Evolutionary conservation across 1,140 invertebrate species (phyloP), one percentile per base, ranked within the genome.

Genomic region (Luehdorfia chinensis): DNA sequence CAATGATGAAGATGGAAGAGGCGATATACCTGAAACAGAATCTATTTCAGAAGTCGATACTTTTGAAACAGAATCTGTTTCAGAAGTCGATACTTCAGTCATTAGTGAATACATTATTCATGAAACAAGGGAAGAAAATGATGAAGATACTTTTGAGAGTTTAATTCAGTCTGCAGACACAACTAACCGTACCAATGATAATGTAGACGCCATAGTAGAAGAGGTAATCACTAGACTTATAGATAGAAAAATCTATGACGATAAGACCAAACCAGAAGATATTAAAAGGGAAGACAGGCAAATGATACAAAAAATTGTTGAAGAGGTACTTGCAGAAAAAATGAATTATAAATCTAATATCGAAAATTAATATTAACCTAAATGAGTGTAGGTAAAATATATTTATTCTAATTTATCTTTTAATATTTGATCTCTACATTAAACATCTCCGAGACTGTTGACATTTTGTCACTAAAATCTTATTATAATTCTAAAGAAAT

Each of bases 241-340:
- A 47, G 83, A 87, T 49, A 78, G 72, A 59, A 86, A 87, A 73
- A 70, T 79, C 47, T 86, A 87, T 46, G 77, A 75, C 27, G 84
- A 79, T 50, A 78, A 80, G 51, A 78, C 72, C 4, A 87, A 80
- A 70, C 69, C 71, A 18, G 61, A 84, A 63, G 72, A 86, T 47
- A 70, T 75, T 34, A 69, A 67, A 58, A 37, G 70, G 28, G 76
- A 86, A 65, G 81, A 83, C 32, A 76, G 84, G 52, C 56, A 65
- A 50, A 70, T 80, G 11, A 88, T 88, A 23, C 84, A 87, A 65
- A 86, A 78, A 64, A 78, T 87, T 19, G 77, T 88, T 11, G 84
- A 88, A 67, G 83, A 88, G 63, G 80, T 88, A 37, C 54, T 86
- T 41, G 66, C 71, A 7, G 79, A 87, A 59, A 79, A 69, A 72